Percentiles rank a stretch among this genome's conserved stretches.
These are phyloP conservation scores for Tipula unca DNA, from an alignment of 2,888 invertebrate species.

Conservation along the genomic window DNA sequence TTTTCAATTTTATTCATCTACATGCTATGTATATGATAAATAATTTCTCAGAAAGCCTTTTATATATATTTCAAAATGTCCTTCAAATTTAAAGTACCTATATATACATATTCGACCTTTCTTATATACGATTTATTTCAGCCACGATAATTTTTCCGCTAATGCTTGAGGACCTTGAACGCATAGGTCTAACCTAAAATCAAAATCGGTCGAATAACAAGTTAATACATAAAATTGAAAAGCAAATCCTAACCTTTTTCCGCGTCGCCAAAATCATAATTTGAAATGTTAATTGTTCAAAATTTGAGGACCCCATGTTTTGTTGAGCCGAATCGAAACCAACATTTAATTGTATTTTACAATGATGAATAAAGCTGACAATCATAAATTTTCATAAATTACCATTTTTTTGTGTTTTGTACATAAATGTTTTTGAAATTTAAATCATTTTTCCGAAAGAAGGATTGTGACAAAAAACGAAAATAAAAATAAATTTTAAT, in stretches of 20 bases:
- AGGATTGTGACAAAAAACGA: background rate
- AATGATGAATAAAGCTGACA: background rate
- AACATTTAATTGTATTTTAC: background rate
- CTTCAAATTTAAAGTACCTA: no score
- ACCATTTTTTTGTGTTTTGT: background rate
- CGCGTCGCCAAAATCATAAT: no score
- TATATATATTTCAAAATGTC: no score
- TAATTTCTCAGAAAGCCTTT: no score
- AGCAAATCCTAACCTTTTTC: background rate
- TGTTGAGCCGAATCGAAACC: background rate
- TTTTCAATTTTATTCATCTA: background rate
- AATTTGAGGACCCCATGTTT: background rate
- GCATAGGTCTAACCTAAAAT: background rate
- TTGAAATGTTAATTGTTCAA: background rate
- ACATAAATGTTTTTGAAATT: background rate
- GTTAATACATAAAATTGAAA: background rate
- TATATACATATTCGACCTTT: no score
- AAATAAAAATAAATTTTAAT: background rate
- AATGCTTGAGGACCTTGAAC: no score
- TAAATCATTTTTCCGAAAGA: background rate
- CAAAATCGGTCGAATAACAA: background rate
- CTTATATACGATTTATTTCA: no score
- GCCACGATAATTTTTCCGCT: no score
- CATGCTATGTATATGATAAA: no score
- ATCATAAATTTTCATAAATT: background rate